Percentiles rank a stretch among this genome's conserved stretches.
Conservation (phyloP, 2,888 invertebrate species). For the Diadromus collaris region DNA sequence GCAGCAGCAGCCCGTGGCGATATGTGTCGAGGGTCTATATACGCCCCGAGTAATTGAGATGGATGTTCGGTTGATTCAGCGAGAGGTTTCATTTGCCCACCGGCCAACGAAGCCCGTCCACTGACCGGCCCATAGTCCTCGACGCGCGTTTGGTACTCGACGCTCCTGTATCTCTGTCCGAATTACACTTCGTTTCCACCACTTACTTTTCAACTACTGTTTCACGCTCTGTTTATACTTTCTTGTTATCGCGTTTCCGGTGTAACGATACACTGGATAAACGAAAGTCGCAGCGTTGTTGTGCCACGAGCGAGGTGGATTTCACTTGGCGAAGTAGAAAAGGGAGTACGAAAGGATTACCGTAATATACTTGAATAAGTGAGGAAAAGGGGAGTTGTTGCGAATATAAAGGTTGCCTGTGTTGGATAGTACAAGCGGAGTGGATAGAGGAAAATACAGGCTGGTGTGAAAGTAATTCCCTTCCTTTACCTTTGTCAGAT, state of each 20-base stretch:
- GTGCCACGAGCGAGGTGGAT: background rate
- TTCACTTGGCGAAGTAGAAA: slow-evolving; percentile 8
- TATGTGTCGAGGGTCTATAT: slow-evolving; percentile 62
- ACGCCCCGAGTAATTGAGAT: slow-evolving; percentile 75
- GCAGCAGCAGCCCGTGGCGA: slow-evolving; percentile 52
- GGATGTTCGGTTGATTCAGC: slow-evolving; percentile 73
- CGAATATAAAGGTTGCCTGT: slow-evolving; percentile 27
- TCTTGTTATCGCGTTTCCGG: background rate
- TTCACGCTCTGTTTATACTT: slow-evolving; percentile 8
- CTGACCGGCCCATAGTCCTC: slow-evolving; percentile 37
- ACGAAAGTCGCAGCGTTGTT: background rate
- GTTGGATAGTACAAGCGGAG: slow-evolving; percentile 22
- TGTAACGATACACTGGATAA: background rate
- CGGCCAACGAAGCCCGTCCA: slow-evolving; percentile 8
- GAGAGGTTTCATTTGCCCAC: slow-evolving; percentile 63
- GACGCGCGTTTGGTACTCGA: slow-evolving; percentile 38
- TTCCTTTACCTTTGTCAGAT: slow-evolving; percentile 53
- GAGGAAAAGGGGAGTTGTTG: slow-evolving; percentile 15
- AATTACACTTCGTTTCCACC: slow-evolving; percentile 44
- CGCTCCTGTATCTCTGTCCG: slow-evolving; percentile 30
- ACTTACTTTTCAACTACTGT: slow-evolving; percentile 15
- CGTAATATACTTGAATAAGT: slow-evolving; percentile 24
- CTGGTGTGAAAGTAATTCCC: slow-evolving; percentile 61
- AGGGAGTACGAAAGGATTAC: slow-evolving; percentile 16
- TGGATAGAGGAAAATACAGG: slow-evolving; percentile 38